These are phyloP conservation scores for Chymomyza amoena DNA, from an alignment of 2,888 invertebrate species.

Conservation along the genomic window DNA sequence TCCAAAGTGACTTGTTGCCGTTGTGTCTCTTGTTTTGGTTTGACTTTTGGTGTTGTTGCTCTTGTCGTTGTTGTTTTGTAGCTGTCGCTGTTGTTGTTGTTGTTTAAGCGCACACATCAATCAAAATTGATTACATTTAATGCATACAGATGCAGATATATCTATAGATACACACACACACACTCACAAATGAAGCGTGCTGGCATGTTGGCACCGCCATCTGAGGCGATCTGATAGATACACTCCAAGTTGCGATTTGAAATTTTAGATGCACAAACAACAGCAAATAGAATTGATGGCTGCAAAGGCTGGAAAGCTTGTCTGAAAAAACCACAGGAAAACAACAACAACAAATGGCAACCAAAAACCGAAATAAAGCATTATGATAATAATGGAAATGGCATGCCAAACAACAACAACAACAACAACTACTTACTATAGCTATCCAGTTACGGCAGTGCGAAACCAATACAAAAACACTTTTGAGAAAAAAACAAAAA, in stretches of 20 bases:
- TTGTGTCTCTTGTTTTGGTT: constrained; percentile 22
- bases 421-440: background rate
- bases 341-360: constrained; percentile 1
- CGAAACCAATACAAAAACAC: constrained; percentile 5
- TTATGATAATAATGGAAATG: constrained; percentile 69
- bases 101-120: constrained; percentile 58
- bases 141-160: constrained; percentile 16
- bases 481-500: background rate
- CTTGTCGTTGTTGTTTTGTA: constrained; percentile 17
- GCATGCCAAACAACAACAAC: constrained; percentile 26
- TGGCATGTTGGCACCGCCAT: constrained; percentile 65
- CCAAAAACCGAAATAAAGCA: constrained; percentile 46
- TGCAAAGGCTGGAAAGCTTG: background rate
- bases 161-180: background rate
- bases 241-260: background rate
- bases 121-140: constrained; percentile 65
- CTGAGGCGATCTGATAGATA: constrained; percentile 41
- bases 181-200: constrained; percentile 43
- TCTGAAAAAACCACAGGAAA: background rate
- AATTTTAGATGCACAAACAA: constrained; percentile 3
- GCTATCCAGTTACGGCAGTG: constrained; percentile 42
- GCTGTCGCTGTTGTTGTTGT: constrained; percentile 24
- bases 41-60: constrained; percentile 16
- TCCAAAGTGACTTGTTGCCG: constrained; percentile 1
- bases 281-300: background rate